Evolutionary conservation across 2,888 invertebrate genomes (phyloP), one percentile per base, ranked within the genome.

Genomic region (Cantharis lateralis): DNA sequence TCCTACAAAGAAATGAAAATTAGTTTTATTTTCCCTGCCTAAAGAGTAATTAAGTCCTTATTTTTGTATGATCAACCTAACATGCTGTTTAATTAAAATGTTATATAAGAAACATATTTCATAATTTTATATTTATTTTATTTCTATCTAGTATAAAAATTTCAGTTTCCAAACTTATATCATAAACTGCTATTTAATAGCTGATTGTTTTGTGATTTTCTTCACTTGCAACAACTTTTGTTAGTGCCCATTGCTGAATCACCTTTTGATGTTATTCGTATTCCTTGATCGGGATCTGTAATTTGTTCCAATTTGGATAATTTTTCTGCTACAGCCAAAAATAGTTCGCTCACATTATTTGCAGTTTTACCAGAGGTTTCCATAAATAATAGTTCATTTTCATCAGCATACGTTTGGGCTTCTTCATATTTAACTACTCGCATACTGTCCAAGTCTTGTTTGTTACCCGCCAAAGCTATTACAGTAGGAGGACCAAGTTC

Each of bases 331-430:
- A 99, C 99, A 88, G 98, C 99, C 91, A 99, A 92, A 91, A 99
- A 99, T 90, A 99, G 98, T 90, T 99, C 99, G 90, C 98, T 99
- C 84, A 99, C 99, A 89, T 99, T 99, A 96, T 98, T 96, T 87
- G 99, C 98, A 83, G 99, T 99, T 92, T 99, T 99, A 84, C 99
- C 99, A 83, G 99, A 99, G 84, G 99, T 99, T 92, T 99, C 99
- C 98, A 99, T 98, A 90, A 99, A 99, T 82, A 99, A 93, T 85
- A 99, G 93, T 81, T 98, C 97, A 90, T 99, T 99, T 90, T 99
- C 99, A 89, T 99, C 98, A 77, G 99, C 99, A 90, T 99, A 99
- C 79, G 96, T 95, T 91, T 98, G 97, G 86, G 99, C 99, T 90
- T 97, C 98, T 87, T 96, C 96, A 87, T 93, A 95, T 90, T 98